phyloP scores from a whole-genome alignment of 1,140 invertebrate genomes.

The Papilio dardanus region DNA sequence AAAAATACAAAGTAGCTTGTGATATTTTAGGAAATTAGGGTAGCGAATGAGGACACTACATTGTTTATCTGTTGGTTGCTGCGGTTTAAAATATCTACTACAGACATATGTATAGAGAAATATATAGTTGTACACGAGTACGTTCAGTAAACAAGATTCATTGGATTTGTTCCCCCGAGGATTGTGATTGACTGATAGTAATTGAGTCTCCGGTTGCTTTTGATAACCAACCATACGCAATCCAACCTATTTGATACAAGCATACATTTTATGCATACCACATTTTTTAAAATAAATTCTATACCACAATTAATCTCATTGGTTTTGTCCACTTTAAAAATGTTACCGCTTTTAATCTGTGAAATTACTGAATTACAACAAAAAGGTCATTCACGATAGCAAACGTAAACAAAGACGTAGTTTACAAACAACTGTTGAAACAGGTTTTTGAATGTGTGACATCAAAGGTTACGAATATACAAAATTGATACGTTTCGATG shows the following conservation, averaged over 20 bases:
- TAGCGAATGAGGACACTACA: constrained; percentile 4
- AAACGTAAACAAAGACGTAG: constrained; percentile 15
- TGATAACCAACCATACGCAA: not conserved
- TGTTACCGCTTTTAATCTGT: not conserved
- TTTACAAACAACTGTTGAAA: constrained; percentile 16
- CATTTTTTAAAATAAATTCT: no score
- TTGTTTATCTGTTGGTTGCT: not conserved
- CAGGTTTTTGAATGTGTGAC: constrained; percentile 8
- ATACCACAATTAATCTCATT: not conserved
- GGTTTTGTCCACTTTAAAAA: not conserved
- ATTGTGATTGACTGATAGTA: not conserved
- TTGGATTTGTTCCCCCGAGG: not conserved
- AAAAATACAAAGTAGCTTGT: not conserved
- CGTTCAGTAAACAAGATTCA: not conserved
- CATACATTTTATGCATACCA: not conserved
- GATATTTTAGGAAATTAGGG: constrained; percentile 10
- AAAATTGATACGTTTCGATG: not conserved
- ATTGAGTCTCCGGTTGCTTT: not conserved
- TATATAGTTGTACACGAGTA: not conserved
- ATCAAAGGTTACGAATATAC: not conserved
- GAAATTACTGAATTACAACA: not conserved
- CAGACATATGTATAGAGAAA: not conserved
- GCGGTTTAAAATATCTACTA: not conserved
- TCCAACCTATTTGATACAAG: not conserved
- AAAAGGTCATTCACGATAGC: not conserved